phyloP scores from a whole-genome alignment of 2,113 vertebrate species.

The Rhinolophus ferrumequinum region DNA sequence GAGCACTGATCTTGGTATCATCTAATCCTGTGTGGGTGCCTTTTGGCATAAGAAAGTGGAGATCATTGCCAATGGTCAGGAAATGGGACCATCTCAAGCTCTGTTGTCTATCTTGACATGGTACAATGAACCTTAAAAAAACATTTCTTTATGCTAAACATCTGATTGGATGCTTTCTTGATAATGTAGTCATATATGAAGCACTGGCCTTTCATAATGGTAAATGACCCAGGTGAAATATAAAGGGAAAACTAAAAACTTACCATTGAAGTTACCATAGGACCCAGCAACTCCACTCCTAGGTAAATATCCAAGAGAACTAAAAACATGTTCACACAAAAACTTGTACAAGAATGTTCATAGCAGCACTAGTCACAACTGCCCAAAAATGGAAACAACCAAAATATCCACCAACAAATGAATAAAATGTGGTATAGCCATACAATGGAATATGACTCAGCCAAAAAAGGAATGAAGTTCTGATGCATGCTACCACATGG shows the following conservation, averaged over 20 bases:
- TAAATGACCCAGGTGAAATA: constrained; percentile 2
- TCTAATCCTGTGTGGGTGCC: neutral
- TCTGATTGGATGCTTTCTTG: constrained; percentile 15
- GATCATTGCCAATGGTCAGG: neutral
- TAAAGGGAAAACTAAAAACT: constrained; percentile 4
- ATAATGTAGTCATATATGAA: neutral
- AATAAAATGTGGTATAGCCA: neutral
- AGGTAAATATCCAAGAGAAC: neutral
- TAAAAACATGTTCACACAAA: neutral
- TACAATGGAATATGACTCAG: neutral
- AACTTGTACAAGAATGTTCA: neutral
- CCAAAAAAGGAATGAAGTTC: neutral
- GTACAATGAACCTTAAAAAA: neutral
- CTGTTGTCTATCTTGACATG: neutral
- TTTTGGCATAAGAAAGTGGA: neutral
- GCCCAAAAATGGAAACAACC: neutral
- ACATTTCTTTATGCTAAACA: neutral
- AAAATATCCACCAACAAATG: neutral
- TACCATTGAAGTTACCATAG: neutral
- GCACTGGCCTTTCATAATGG: neutral
- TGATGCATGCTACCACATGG: neutral
- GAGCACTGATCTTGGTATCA: neutral
- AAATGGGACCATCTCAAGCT: neutral
- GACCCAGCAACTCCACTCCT: neutral
- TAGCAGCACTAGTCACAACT: neutral